Base-by-base conservation (phyloP, 2,888 invertebrate genomes). In the Rambutsinella grinnellia region DNA sequence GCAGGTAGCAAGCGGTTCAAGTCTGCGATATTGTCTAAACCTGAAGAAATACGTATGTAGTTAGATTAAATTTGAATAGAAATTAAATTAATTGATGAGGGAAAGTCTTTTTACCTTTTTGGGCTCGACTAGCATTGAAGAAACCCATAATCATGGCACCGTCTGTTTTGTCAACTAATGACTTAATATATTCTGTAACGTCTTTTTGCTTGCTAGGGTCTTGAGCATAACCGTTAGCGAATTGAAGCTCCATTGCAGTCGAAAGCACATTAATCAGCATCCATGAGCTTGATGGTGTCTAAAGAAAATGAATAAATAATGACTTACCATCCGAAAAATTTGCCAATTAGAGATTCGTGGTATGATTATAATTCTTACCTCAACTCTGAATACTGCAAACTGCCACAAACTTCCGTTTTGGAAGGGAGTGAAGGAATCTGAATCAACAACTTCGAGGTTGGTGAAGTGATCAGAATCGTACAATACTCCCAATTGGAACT, bases 391-490 rank as follows among this genome's bases (percentile, higher is more conserved):
- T 27, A 82, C 79, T 15, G 79, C 82, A 68, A 81, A 84, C 51
- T 82, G 80, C 84, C 84, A 84, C 10, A 84, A 56, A 51, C 81
- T 82, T 21, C 82, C 84, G 53, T 84, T 84, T 78, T 82, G 82
- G 67, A 84, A 77, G 2, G 82, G 82, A n/a, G 79, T 68, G 26
- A 81, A 81, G 10, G 74, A 76, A 27, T 81, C 67, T 19, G 76
- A 72, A 21, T 80, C 78, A 58, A 77, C 78, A 28, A 76, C 67
- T 36, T 66, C 58, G 19, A 82, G 68, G 19, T 77, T 79, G 54
- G 80, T 75, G 28, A 81, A 80, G 69, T 80, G 76, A 27, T 80
- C 79, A 8, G 78, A 44, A 67, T 83, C 80, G 58, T 82, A 82
- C 10, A 84, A 47, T 44, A 84, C 66, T 66, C 82, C 84, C 56